These are phyloP conservation scores for Coranthus polyacanthus DNA, from an alignment of 2,797 vertebrate species.

Conservation along the genomic window DNA sequence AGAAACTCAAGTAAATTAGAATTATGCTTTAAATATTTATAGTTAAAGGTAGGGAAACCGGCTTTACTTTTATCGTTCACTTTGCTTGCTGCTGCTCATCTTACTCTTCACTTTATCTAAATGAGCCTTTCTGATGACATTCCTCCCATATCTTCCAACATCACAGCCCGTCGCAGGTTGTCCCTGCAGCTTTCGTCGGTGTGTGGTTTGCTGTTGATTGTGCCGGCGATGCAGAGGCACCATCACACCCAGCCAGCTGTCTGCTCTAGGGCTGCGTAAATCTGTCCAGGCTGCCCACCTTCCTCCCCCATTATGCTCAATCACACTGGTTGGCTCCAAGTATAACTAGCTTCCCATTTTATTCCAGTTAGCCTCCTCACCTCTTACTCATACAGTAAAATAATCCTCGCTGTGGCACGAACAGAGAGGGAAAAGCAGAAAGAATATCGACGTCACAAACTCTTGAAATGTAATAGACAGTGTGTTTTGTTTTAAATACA, in stretches of 20 bases:
- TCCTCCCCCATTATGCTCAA: slow-evolving; percentile 67
- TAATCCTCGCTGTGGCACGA: slow-evolving; percentile 40
- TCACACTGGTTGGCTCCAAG: slow-evolving; percentile 56
- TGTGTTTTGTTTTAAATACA: slow-evolving; percentile 6
- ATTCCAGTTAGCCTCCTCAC: slow-evolving; percentile 54
- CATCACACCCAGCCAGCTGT: slow-evolving; percentile 45
- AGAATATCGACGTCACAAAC: neutral
- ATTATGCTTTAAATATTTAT: too few species aligned
- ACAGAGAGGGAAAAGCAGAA: slow-evolving; percentile 17
- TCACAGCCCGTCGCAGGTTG: slow-evolving; percentile 43
- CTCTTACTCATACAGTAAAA: slow-evolving; percentile 19
- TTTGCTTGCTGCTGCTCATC: too few species aligned
- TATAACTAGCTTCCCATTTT: slow-evolving; percentile 49
- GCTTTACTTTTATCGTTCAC: too few species aligned
- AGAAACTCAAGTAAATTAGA: too few species aligned
- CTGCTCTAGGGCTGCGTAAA: slow-evolving; percentile 49
- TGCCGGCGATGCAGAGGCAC: slow-evolving; percentile 23
- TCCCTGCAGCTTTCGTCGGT: slow-evolving; percentile 23
- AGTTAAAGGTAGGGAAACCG: too few species aligned
- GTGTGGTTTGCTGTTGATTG: slow-evolving; percentile 50
- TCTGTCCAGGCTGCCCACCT: slow-evolving; percentile 57
- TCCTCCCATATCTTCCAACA: slow-evolving; percentile 5
- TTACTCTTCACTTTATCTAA: too few species aligned
- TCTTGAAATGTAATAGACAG: neutral
- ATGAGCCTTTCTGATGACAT: too few species aligned